Base-by-base conservation (phyloP, 2,888 invertebrate genomes). In the Sturmia bella region DNA sequence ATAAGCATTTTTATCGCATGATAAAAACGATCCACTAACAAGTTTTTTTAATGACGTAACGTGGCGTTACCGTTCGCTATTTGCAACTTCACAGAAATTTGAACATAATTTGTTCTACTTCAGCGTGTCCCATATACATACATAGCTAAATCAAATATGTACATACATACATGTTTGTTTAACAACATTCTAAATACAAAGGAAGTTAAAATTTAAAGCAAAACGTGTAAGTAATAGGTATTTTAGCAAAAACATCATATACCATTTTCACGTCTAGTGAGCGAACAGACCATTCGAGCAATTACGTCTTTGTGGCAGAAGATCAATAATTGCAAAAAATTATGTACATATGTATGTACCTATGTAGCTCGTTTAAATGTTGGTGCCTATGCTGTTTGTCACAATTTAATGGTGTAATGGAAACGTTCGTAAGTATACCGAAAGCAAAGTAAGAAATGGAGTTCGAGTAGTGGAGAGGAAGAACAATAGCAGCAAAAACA, bases 301-400 rank as follows among this genome's bases (percentile, higher is more conserved):
- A 76, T 68, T 75, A 70, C 32, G 66, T 63, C 69, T 83, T 84
- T 85, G 86, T 86, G 87, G 87, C 88, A 88, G 87, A 85, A 88
- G 88, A 88, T 88, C 88, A 88, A 88, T 88, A 88, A 88, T 87
- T 88, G 86, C 85, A 86, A 87, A 57, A 74, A 43, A 57, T 57
- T 50, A 50, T 52, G 32, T 43, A 86, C 85, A 73, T 83, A 80
- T 52, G 39, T 57, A 41, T 11, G 41, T n/a, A 41, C 41, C n/a
- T n/a, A n/a, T n/a, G n/a, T 11, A 41, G n/a, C 9, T 6, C 37
- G 37, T 50, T n/a, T 15, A n/a, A 27, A 19, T 63, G 19, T 52
- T 63, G 32, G 85, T 87, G 86, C 85, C 73, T 83, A 80, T 50
- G 39, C 45, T 69, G 56, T 50, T 61, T 52, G 72, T 73, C 45